These are phyloP conservation scores for Scortum barcoo DNA, from an alignment of 2,113 vertebrate species.

Conservation along the genomic window DNA sequence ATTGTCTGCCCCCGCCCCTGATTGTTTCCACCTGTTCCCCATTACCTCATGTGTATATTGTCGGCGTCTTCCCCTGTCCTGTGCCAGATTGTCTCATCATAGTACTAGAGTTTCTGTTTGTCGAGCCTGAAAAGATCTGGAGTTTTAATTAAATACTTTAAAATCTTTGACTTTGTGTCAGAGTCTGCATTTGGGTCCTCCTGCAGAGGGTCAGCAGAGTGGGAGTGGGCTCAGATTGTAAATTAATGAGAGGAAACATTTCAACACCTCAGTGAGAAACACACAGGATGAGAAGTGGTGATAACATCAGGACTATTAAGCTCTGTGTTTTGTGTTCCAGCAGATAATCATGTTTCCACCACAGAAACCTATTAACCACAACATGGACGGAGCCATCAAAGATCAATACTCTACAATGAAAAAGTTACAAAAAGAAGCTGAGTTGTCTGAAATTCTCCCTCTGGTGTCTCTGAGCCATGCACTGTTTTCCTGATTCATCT, in stretches of 20 bases:
- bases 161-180: too few species aligned
- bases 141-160: too few species aligned
- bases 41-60: too few species aligned
- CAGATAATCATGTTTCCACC: background rate
- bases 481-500: background rate
- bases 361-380: background rate
- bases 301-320: background rate
- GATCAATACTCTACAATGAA: background rate
- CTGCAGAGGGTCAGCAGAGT: background rate
- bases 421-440: background rate
- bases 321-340: background rate
- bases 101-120: too few species aligned
- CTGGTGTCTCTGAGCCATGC: too few species aligned
- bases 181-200: too few species aligned
- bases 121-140: too few species aligned
- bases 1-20: too few species aligned
- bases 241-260: constrained; percentile 10
- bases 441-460: background rate
- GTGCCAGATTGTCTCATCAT: too few species aligned
- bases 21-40: too few species aligned
- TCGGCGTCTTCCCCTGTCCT: too few species aligned
- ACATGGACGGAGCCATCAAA: background rate
- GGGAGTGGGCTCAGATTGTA: background rate
- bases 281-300: background rate
- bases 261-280: background rate